Evolutionary conservation across 1,140 invertebrate species (phyloP).

Genomic region (Drosophila kohkoa): DNA sequence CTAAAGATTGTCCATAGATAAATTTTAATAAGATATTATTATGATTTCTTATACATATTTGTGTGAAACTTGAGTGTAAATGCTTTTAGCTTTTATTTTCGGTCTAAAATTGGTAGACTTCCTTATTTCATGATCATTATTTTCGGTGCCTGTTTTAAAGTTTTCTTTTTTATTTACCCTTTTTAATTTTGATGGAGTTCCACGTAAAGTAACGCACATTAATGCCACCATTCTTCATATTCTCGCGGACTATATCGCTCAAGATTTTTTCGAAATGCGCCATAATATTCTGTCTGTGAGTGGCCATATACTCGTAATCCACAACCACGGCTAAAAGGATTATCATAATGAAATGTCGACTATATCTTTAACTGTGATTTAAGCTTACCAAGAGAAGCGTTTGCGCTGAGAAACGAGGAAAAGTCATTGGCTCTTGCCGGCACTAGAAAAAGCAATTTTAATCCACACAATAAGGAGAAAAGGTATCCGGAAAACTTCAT

Average conservation of each 20-base stretch:
- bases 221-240: conserved; percentile 88
- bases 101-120: too few relatives aligned
- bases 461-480: conserved; percentile 28
- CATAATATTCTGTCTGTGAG: conserved; percentile 86
- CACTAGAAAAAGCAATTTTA: conserved; percentile 29
- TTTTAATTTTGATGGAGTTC: conserved; percentile 87
- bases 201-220: conserved; percentile 88
- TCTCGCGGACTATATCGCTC: conserved; percentile 86
- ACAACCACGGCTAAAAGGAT: conserved; percentile 86
- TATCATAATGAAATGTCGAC: neutral
- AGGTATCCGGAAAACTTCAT: conserved; percentile 52
- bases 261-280: conserved; percentile 87
- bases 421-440: conserved; percentile 86
- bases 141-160: too few relatives aligned
- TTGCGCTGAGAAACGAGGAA: conserved; percentile 89
- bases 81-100: too few relatives aligned
- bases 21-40: neutral
- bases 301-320: conserved; percentile 87
- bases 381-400: conserved; percentile 89
- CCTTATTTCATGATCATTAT: too few relatives aligned
- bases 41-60: too few relatives aligned
- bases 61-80: too few relatives aligned
- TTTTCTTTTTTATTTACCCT: conserved; percentile 85
- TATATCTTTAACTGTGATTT: neutral
- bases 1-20: conserved; percentile 79